phyloP scores from a whole-genome alignment of 2,797 vertebrate species.

The Oryzias sinensis region DNA sequence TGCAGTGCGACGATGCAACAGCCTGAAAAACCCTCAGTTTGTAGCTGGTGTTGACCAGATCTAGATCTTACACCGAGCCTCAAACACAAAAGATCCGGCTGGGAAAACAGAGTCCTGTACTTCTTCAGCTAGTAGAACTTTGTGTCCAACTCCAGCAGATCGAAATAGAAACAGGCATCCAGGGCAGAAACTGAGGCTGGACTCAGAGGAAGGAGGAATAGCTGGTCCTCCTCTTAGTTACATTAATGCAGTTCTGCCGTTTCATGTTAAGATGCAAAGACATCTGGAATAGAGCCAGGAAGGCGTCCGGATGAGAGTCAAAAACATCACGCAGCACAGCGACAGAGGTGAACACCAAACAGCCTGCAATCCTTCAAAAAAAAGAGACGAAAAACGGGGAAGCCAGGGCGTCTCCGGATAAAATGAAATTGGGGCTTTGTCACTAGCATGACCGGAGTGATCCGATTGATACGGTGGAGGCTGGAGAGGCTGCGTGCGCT shows the following conservation, averaged over 20 bases:
- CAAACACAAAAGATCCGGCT: background rate
- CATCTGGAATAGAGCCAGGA: constrained; percentile 46
- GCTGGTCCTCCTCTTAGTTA: constrained; percentile 17
- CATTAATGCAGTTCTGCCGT: constrained; percentile 9
- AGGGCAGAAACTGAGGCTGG: constrained; percentile 25
- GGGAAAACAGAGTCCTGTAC: constrained; percentile 6
- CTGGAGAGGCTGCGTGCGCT: constrained; percentile 33
- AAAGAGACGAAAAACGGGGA: constrained; percentile 19
- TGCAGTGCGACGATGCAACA: constrained; percentile 71
- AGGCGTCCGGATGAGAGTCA: constrained; percentile 38
- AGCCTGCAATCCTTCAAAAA: constrained; percentile 30
- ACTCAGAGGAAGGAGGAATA: constrained; percentile 23
- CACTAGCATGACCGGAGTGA: constrained; percentile 56
- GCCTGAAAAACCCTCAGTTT: constrained; percentile 53
- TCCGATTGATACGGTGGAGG: constrained; percentile 63
- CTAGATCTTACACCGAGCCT: constrained; percentile 1
- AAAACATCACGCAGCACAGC: constrained; percentile 24
- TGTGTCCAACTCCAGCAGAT: constrained; percentile 47
- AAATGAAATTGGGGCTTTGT: constrained; percentile 45
- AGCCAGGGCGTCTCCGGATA: constrained; percentile 48
- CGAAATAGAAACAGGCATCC: constrained; percentile 59
- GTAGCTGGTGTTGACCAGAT: constrained; percentile 16
- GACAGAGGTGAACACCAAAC: constrained; percentile 17
- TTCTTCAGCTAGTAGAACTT: constrained; percentile 36
- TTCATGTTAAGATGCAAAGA: constrained; percentile 25